A percentile compares a stretch with the other conserved stretches of the same genome.
These are phyloP conservation scores for Columbina picui DNA, from an alignment of 2,113 vertebrate species.

Conservation along the genomic window DNA sequence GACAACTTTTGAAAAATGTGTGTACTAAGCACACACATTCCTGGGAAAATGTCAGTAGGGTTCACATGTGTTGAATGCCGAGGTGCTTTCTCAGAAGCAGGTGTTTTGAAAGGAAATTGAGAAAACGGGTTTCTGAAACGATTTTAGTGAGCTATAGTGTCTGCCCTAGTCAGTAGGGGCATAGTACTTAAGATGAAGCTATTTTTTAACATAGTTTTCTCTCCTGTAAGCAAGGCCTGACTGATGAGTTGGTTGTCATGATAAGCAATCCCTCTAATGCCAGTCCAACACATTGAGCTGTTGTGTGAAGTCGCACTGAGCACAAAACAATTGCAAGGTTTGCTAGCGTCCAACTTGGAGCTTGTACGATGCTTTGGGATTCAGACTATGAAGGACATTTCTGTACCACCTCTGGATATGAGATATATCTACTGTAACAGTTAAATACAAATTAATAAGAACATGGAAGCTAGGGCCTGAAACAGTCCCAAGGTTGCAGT, in stretches of 20 bases:
- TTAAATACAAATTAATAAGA: not conserved
- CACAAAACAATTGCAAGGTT: not conserved
- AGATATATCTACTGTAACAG: not conserved
- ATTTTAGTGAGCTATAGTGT: not conserved
- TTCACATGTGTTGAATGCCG: not conserved
- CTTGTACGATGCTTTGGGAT: not conserved
- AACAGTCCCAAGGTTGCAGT: not conserved
- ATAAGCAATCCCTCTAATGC: not conserved
- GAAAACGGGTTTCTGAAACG: not conserved
- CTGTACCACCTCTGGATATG: not conserved
- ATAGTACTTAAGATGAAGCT: not conserved
- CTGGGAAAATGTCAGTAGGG: constrained; percentile 15
- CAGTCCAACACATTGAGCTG: not conserved
- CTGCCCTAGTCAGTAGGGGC: not conserved
- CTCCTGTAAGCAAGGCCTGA: not conserved
- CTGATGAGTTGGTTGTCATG: not conserved
- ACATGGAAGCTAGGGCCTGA: not conserved
- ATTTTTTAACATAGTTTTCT: not conserved
- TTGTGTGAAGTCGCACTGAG: not conserved
- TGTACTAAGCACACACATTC: constrained; percentile 33
- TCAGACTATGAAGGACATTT: not conserved
- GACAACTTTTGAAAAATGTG: constrained; percentile 51
- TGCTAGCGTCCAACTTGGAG: not conserved
- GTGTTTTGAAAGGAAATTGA: constrained; percentile 21
- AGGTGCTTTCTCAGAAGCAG: constrained; percentile 11